A percentile compares a stretch with the other conserved stretches of the same genome.
Evolutionary conservation across 2,113 vertebrate genomes (phyloP).

Genomic region (Lepus americanus): DNA sequence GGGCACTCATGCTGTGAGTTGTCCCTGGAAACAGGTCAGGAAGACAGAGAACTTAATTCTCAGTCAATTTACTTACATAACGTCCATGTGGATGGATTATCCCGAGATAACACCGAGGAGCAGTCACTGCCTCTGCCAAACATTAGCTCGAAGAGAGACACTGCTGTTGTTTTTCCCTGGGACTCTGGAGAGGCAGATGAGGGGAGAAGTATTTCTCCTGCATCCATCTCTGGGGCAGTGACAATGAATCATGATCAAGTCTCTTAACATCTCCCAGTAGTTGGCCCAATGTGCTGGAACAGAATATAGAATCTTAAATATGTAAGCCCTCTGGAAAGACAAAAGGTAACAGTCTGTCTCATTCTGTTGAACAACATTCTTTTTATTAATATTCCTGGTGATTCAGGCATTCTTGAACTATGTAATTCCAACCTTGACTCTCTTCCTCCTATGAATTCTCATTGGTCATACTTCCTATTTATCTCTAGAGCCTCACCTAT

Average conservation of each 20-base stretch:
- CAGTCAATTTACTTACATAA: not conserved
- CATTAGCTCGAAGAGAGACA: not conserved
- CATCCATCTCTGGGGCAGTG: not conserved
- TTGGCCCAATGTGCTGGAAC: not conserved
- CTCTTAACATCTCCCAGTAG: not conserved
- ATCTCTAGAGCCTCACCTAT: not conserved
- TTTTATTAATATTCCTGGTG: not conserved
- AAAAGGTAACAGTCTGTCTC: not conserved
- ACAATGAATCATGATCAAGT: not conserved
- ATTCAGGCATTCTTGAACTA: not conserved
- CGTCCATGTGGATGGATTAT: not conserved
- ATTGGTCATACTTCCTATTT: not conserved
- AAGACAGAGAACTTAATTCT: not conserved
- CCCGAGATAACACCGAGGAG: not conserved
- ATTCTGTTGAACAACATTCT: not conserved
- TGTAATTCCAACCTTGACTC: not conserved
- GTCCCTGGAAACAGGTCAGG: not conserved
- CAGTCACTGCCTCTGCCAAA: not conserved
- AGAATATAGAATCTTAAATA: not conserved
- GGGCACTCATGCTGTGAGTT: not conserved
- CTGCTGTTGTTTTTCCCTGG: not conserved
- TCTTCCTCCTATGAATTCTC: not conserved
- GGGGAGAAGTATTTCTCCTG: not conserved
- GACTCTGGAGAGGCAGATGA: conserved; percentile 29
- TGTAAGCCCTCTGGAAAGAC: not conserved